A percentile compares a stretch with the other conserved stretches of the same genome.
phyloP scores from a whole-genome alignment of 2,113 vertebrate species.

The Dipodomys merriami region DNA sequence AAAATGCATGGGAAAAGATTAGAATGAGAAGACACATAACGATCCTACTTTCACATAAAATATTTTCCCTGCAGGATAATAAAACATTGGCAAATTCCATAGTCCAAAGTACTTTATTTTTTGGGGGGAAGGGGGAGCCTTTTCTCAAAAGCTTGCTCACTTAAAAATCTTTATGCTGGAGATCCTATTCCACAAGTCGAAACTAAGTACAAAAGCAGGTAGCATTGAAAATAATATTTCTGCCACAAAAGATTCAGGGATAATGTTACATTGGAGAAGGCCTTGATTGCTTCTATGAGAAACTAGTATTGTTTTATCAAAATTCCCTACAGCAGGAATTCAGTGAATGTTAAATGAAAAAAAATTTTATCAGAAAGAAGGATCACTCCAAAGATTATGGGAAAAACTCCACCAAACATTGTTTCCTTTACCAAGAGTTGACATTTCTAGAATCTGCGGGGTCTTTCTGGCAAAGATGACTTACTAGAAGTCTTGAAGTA shows the following conservation, averaged over 20 bases:
- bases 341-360: slow-evolving; percentile 36
- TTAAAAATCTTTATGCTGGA: slow-evolving; percentile 8
- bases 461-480: slow-evolving; percentile 27
- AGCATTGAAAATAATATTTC: slow-evolving; percentile 44
- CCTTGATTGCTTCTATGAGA: slow-evolving; percentile 59
- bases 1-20: slow-evolving; percentile 27
- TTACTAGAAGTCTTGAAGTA: neutral
- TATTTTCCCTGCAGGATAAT: neutral
- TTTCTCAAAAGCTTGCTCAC: slow-evolving; percentile 42
- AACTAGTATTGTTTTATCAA: slow-evolving; percentile 31
- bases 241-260: neutral
- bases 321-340: slow-evolving; percentile 32
- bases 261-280: slow-evolving; percentile 61
- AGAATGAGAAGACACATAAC: slow-evolving; percentile 49
- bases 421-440: neutral
- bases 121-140: too few species aligned
- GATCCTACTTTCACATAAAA: slow-evolving; percentile 1
- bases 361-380: slow-evolving; percentile 41
- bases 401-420: slow-evolving; percentile 2
- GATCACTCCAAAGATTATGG: neutral
- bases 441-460: slow-evolving; percentile 50
- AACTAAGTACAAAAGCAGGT: slow-evolving; percentile 41
- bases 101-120: neutral
- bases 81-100: slow-evolving; percentile 50
- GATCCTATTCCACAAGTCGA: slow-evolving; percentile 17